These are phyloP conservation scores for Ceratina japonica DNA, from an alignment of 1,140 invertebrate species.

Conservation along the genomic window DNA sequence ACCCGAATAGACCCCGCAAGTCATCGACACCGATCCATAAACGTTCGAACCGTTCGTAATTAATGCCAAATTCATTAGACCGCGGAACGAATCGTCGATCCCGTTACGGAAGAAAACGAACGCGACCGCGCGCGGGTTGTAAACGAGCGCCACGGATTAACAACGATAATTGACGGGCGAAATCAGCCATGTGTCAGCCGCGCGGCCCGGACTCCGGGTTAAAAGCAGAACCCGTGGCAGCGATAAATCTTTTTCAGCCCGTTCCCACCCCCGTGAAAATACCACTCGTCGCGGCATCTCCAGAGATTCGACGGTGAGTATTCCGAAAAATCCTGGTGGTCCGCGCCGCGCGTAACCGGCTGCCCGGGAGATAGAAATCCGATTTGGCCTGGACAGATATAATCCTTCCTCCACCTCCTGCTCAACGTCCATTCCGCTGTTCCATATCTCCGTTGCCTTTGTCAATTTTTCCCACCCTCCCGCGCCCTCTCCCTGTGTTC, in stretches of 20 bases:
- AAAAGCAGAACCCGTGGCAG: not conserved
- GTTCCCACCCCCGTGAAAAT: not conserved
- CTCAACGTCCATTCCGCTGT: not conserved
- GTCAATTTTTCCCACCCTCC: not conserved
- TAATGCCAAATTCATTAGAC: not conserved
- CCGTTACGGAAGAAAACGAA: not conserved
- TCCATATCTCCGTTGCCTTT: not conserved
- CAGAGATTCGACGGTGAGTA: constrained; percentile 44
- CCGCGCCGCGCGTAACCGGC: constrained; percentile 19
- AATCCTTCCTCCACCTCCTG: constrained; percentile 35
- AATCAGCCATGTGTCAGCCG: not conserved
- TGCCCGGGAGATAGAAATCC: constrained; percentile 53
- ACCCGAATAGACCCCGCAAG: not conserved
- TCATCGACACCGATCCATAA: not conserved
- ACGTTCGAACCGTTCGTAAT: not conserved
- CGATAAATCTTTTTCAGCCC: constrained; percentile 27
- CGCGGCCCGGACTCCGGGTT: not conserved
- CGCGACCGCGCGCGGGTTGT: not conserved
- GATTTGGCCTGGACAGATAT: constrained; percentile 60
- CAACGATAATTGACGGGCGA: constrained; percentile 15
- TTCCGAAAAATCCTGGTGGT: constrained; percentile 49
- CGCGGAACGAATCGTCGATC: not conserved
- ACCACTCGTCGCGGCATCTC: constrained; percentile 31
- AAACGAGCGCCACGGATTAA: not conserved
- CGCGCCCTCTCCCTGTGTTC: not conserved